phyloP scores from a whole-genome alignment of 2,888 invertebrate species.

The Synanthedon formicaeformis region DNA sequence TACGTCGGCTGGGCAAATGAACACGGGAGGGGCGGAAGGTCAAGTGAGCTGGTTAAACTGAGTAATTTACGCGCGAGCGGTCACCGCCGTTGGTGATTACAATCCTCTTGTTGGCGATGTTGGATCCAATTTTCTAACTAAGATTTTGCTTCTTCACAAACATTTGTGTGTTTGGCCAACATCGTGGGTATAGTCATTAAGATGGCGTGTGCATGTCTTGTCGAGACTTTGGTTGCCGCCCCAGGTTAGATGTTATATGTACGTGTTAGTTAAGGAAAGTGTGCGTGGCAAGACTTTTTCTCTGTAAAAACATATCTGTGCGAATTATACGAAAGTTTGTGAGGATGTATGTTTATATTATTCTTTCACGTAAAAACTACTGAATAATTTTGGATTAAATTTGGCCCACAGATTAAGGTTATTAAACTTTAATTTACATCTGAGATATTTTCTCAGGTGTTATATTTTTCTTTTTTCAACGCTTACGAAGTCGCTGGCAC shows the following conservation, averaged over 20 bases:
- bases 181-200: slow-evolving; percentile 44
- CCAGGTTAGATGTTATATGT: slow-evolving; percentile 22
- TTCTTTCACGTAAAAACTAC: too few species aligned
- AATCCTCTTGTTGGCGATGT: slow-evolving; percentile 45
- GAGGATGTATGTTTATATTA: too few species aligned
- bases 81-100: slow-evolving; percentile 61
- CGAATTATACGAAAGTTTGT: too few species aligned
- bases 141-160: slow-evolving; percentile 3
- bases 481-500: too few species aligned
- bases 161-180: slow-evolving; percentile 10
- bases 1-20: slow-evolving; percentile 5
- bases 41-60: slow-evolving; percentile 26
- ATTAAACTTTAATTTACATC: too few species aligned
- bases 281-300: slow-evolving; percentile 13
- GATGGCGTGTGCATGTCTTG: slow-evolving; percentile 48
- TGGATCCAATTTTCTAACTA: slow-evolving; percentile 27
- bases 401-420: too few species aligned
- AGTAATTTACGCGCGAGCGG: slow-evolving; percentile 67
- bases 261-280: slow-evolving; percentile 28
- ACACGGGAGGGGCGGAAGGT: slow-evolving; percentile 12
- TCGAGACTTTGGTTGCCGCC: slow-evolving; percentile 22
- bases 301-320: too few species aligned
- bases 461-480: too few species aligned
- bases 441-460: too few species aligned
- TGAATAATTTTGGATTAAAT: too few species aligned